Evolutionary conservation across 2,797 vertebrate species (phyloP), one percentile per base, ranked within the genome.

Genomic region (Chaenodraco wilsoni): DNA sequence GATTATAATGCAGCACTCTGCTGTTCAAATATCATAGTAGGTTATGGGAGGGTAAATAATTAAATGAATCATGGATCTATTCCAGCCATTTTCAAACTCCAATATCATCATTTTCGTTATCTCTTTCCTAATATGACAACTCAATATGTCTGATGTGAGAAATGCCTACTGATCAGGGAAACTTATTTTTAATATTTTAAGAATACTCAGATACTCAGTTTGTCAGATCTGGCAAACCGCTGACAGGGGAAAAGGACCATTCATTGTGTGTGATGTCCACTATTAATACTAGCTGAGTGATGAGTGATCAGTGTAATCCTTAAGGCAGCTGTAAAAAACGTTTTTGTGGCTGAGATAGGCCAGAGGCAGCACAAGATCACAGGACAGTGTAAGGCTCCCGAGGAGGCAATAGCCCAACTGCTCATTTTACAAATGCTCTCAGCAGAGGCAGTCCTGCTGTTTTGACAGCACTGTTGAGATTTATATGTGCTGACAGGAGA

Each of bases 391-490:
- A 82, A 85, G 62, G 78, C 91, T 89, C 80, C 71, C 69, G 82
- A 88, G 88, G 84, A 92, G 80, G 85, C 85, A 81, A 83, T 83
- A 58, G 83, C 81, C 90, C 87, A 91, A 92, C 91, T 94, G 92
- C 93, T 93, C 91, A 93, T 88, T 92, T 93, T 89, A 90, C 88
- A 88, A 91, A 88, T 88, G 92, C 91, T 94, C 89, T 91, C 83
- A 93, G 91, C 91, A 84, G 82, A 89, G 84, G 84, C 86, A 81
- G 86, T 84, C 82, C 85, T 89, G 87, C 87, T 93, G 91, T 93
- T 93, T 90, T 92, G 93, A 93, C 92, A 93, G 86, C 79, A 74
- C 77, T 73, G 85, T 92, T 93, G 91, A 93, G 88, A 84, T 88
- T 91, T 89, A 93, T 88, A 60, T 70, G 78, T 75, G 81, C 73